A percentile compares a stretch with the other conserved stretches of the same genome.
phyloP scores from a whole-genome alignment of 2,113 vertebrate genomes.

The Urocolius indicus region DNA sequence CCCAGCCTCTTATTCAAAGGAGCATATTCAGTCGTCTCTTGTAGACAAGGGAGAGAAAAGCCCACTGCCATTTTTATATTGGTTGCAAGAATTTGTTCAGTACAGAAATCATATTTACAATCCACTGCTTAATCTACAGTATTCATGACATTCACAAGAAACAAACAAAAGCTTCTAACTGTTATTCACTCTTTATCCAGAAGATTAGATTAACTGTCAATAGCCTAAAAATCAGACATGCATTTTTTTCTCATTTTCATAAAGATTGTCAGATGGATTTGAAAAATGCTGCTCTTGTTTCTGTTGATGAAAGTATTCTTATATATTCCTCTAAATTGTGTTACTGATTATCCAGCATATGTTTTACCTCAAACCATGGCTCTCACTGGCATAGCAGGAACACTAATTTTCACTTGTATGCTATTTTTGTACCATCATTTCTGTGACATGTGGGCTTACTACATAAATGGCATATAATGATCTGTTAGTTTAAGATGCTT shows the following conservation, averaged over 20 bases:
- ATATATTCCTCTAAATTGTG: neutral
- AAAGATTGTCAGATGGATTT: neutral
- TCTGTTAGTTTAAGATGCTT: neutral
- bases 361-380: neutral
- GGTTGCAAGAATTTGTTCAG: neutral
- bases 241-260: neutral
- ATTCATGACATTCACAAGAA: neutral
- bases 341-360: neutral
- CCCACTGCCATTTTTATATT: neutral
- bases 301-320: neutral
- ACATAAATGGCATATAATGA: neutral
- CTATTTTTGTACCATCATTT: neutral
- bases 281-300: neutral
- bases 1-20: neutral
- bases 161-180: neutral
- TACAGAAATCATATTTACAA: neutral
- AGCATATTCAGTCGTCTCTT: neutral
- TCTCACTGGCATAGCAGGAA: neutral
- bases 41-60: neutral
- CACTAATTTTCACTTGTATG: neutral
- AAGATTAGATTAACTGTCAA: neutral
- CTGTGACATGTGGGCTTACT: neutral
- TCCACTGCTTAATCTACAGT: neutral
- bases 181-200: neutral
- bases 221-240: neutral